A percentile compares a stretch with the other conserved stretches of the same genome.
Conservation (phyloP, 2,797 vertebrate genomes). For the Cygnus olor region DNA sequence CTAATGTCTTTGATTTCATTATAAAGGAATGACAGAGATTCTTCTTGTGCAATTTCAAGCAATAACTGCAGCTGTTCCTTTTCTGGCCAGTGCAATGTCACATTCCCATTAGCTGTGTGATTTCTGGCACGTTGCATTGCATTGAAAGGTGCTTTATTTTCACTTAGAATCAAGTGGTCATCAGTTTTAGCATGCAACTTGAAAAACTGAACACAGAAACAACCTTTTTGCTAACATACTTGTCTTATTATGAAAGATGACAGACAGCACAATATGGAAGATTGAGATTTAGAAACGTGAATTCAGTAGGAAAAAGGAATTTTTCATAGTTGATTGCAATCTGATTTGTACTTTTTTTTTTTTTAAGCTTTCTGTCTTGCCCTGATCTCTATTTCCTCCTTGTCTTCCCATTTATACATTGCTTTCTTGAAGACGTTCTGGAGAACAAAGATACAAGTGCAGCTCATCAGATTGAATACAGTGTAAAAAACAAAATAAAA, state of each 20-base stretch:
- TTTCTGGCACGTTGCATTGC: background rate
- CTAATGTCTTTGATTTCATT: background rate
- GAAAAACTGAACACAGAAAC: background rate
- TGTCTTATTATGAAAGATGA: background rate
- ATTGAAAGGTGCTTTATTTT: background rate
- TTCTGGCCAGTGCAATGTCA: background rate
- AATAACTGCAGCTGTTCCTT: background rate
- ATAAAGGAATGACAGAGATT: background rate
- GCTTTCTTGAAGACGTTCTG: background rate
- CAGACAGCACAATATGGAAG: background rate
- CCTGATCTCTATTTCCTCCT: background rate
- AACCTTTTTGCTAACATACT: background rate
- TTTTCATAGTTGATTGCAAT: background rate
- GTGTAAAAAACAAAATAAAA: background rate
- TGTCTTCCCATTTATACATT: background rate
- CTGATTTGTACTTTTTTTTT: background rate
- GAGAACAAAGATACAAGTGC: background rate
- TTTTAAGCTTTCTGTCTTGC: background rate
- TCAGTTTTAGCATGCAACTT: background rate
- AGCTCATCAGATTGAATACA: background rate
- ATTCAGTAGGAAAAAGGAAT: background rate
- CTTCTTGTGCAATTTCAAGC: background rate
- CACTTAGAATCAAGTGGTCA: background rate
- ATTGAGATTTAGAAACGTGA: background rate
- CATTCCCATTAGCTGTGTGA: background rate